phyloP scores from a whole-genome alignment of 2,113 vertebrate species.

The Bombycilla garrulus region DNA sequence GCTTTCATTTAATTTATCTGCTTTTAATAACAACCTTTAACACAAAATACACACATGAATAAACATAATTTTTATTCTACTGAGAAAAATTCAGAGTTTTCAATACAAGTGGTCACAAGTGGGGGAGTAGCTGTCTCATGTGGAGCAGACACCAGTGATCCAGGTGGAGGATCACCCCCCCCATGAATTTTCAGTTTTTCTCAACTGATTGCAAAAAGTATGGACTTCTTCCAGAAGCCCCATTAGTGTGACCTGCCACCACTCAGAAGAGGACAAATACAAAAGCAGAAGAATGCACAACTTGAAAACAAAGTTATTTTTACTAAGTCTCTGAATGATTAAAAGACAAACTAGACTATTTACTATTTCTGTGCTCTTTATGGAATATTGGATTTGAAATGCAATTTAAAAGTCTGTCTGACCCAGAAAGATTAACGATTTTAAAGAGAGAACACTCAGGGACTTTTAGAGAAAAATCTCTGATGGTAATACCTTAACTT shows the following conservation, averaged over 20 bases:
- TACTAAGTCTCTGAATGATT: neutral
- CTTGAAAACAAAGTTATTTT: conserved; percentile 32
- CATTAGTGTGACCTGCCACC: neutral
- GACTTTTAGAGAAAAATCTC: neutral
- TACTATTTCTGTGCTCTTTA: conserved; percentile 18
- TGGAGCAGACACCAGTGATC: neutral
- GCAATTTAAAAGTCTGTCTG: neutral
- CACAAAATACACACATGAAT: neutral
- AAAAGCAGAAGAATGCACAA: neutral
- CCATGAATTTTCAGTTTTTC: neutral
- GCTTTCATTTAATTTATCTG: neutral
- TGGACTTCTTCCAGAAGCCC: conserved; percentile 36
- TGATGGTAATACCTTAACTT: neutral
- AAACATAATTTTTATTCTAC: neutral
- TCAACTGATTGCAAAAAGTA: neutral
- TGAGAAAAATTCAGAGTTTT: neutral
- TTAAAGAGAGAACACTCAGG: neutral
- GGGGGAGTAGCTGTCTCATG: neutral
- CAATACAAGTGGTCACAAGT: neutral
- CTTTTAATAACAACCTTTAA: neutral
- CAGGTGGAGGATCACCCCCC: neutral
- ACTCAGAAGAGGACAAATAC: neutral
- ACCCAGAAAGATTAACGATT: neutral
- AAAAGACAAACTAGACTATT: conserved; percentile 7
- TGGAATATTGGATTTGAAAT: conserved; percentile 1